A percentile compares a stretch with the other conserved stretches of the same genome.
Evolutionary conservation across 2,888 invertebrate species (phyloP).

Genomic region (Sylvicola cinctus): DNA sequence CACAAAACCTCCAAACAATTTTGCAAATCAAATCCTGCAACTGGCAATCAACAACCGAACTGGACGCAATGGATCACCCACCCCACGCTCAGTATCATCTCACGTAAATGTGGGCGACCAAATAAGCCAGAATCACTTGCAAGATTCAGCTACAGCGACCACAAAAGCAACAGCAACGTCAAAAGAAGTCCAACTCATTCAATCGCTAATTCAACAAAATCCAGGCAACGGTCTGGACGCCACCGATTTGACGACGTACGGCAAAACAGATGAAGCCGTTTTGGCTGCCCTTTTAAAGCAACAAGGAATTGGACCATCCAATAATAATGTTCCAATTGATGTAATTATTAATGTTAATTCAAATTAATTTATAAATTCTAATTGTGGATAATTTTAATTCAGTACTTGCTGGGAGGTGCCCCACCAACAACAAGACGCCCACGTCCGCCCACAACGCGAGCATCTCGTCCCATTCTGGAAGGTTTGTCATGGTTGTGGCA

Average conservation of each 20-base stretch:
- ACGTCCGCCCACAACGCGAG: constrained; percentile 17
- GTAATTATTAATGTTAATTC: constrained; percentile 10
- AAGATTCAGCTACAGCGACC: neutral
- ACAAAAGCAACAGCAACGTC: constrained; percentile 4
- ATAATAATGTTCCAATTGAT: constrained; percentile 15
- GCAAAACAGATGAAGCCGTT: constrained; percentile 44
- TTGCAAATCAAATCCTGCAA: constrained; percentile 33
- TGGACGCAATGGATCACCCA: constrained; percentile 7
- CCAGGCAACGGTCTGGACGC: constrained; percentile 19
- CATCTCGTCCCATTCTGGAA: constrained; percentile 30
- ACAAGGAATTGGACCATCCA: constrained; percentile 50
- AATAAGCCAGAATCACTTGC: neutral
- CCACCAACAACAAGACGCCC: constrained; percentile 11
- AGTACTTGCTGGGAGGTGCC: constrained; percentile 12
- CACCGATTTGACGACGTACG: constrained; percentile 18
- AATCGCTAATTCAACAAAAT: constrained; percentile 22
- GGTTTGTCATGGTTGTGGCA: constrained; percentile 37
- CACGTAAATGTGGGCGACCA: constrained; percentile 13
- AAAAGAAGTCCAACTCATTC: constrained; percentile 9
- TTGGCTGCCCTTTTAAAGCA: constrained; percentile 48
- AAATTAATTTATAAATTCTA: neutral
- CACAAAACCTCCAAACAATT: constrained; percentile 11
- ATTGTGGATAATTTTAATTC: neutral
- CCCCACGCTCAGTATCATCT: constrained; percentile 15
- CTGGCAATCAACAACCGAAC: constrained; percentile 25